These are phyloP conservation scores for Tachysurus vachellii DNA, from an alignment of 2,113 vertebrate genomes.

Conservation along the genomic window DNA sequence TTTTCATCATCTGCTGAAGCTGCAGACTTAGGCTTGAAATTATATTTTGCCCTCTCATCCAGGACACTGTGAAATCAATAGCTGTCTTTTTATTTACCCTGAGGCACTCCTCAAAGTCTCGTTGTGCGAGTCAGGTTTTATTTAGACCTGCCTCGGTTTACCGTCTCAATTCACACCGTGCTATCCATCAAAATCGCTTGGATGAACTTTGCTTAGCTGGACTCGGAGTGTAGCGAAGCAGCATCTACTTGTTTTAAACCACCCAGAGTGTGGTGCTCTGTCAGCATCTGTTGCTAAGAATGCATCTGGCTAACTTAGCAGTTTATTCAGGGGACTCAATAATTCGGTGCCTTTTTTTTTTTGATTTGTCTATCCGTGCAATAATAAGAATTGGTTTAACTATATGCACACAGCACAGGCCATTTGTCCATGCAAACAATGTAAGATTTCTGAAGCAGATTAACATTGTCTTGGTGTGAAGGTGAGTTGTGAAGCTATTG, in stretches of 20 bases:
- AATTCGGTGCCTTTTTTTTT: neutral
- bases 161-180: conserved; percentile 61
- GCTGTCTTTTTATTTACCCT: conserved; percentile 59
- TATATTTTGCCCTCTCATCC: conserved; percentile 58
- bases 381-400: neutral
- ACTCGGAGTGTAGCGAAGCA: conserved; percentile 23
- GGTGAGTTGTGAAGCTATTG: conserved; percentile 45
- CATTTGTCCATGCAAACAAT: conserved; percentile 30
- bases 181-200: conserved; percentile 66
- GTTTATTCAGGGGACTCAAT: neutral
- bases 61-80: conserved; percentile 62
- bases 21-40: conserved; percentile 54
- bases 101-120: conserved; percentile 56
- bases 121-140: conserved; percentile 67
- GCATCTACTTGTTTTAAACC: conserved; percentile 8
- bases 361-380: neutral
- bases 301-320: neutral
- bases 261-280: neutral
- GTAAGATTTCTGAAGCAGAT: conserved; percentile 25
- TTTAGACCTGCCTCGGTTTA: conserved; percentile 63
- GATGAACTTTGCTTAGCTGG: conserved; percentile 58
- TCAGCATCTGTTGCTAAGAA: neutral
- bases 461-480: conserved; percentile 44
- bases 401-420: neutral
- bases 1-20: conserved; percentile 43